Evolutionary conservation across 2,888 invertebrate species (phyloP), one percentile per base, ranked within the genome.

Genomic region (Rhopalosiphum nymphaeae): DNA sequence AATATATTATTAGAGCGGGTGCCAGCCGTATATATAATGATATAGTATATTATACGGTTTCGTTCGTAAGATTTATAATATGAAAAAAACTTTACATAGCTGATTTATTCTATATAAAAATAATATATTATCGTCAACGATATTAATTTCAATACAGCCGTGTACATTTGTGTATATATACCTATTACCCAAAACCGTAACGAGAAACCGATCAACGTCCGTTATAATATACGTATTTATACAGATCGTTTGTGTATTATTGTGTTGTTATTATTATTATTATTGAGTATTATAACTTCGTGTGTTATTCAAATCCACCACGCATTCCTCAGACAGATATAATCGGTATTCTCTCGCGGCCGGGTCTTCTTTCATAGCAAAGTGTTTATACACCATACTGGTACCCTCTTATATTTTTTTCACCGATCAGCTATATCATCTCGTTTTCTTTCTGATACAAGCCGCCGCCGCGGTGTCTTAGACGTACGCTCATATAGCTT

Each of bases 271-370:
- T 67, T 67, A 61, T 61, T 36, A 78, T 78, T 53, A 53, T 78
- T 78, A 21, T 36, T 78, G 9, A 26, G 26, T 78, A 78, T 78
- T 78, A 78, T 78, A 78, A 78, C 78, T 78, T 67, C 89, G 93
- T 16, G 90, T 90, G 57, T 94, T 94, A 94, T 94, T 94, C 94
- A 94, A 94, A 94, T 91, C 61, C 90, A 92, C 89, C 91, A 46
- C 89, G 42, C 94, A 94, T 94, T 94, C 94, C 90, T 57, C 91
- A 13, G 85, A 86, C 49, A 94, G 94, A 94, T 94, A 94, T 86
- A 94, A 94, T 94, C 94, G 94, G 94, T 94, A 94, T 94, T 94
- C 42, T 90, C 61, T 53, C 88, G 53, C 67, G 25, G 56, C 90
- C 53, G 90, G 90, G 86, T 93, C 89, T 90, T 93, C 89, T 93